Evolutionary conservation across 2,113 vertebrate species (phyloP).

Genomic region (Rhynchopsitta pachyrhyncha): DNA sequence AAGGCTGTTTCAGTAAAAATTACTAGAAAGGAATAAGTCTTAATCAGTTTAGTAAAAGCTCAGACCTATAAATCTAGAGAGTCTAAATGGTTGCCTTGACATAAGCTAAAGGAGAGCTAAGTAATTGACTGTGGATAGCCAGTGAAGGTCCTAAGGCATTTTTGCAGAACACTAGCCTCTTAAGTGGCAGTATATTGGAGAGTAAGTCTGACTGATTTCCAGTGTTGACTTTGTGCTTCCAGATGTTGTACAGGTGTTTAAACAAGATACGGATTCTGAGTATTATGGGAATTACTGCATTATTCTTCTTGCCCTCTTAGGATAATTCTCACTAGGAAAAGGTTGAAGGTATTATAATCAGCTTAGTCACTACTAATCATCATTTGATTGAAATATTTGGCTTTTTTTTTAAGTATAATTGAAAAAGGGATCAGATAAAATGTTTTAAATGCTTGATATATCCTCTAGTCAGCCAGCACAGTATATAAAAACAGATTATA

Average conservation of each 20-base stretch:
- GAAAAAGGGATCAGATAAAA: neutral
- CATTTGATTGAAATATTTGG: neutral
- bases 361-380: neutral
- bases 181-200: neutral
- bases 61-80: neutral
- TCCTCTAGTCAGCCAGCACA: neutral
- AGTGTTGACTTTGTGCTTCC: neutral
- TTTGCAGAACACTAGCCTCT: neutral
- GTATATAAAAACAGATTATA: neutral
- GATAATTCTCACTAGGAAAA: neutral
- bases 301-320: neutral
- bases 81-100: neutral
- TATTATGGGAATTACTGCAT: neutral
- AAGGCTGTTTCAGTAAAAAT: neutral
- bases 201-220: neutral
- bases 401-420: neutral
- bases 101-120: neutral
- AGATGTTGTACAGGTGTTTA: neutral
- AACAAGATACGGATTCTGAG: neutral
- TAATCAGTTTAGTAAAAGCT: neutral
- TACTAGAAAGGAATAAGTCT: neutral
- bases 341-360: neutral
- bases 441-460: neutral
- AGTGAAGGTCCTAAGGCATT: neutral
- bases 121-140: neutral